A percentile compares a stretch with the other conserved stretches of the same genome.
These are phyloP conservation scores for Ornithoptera priamus DNA, from an alignment of 2,888 invertebrate genomes.

Conservation along the genomic window DNA sequence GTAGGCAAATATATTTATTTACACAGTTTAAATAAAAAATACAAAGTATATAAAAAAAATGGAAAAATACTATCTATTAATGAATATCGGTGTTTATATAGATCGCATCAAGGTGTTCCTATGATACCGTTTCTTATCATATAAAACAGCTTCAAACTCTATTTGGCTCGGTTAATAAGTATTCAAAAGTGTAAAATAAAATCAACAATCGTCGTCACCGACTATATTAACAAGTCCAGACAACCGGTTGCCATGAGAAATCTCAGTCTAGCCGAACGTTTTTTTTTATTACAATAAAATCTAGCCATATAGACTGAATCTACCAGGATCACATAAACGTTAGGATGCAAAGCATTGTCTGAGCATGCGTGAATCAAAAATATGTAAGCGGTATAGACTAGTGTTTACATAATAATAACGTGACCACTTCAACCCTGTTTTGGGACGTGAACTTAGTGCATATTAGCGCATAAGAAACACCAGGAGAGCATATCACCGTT, in stretches of 20 bases:
- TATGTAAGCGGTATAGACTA: neutral
- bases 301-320: constrained; percentile 10
- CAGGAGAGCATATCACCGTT: constrained; percentile 38
- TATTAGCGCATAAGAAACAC: constrained; percentile 38
- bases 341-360: neutral
- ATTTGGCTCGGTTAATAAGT: neutral
- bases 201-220: neutral
- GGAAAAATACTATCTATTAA: too few species aligned
- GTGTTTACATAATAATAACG: neutral
- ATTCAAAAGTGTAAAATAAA: neutral
- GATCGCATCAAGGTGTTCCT: too few species aligned
- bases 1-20: too few species aligned
- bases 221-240: neutral
- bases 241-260: too few species aligned
- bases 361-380: constrained; percentile 15
- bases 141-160: neutral
- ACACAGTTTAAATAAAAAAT: too few species aligned
- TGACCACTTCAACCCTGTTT: constrained; percentile 11
- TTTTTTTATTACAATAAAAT: neutral
- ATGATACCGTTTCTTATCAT: too few species aligned
- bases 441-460: constrained; percentile 34
- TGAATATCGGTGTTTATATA: too few species aligned
- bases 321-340: constrained; percentile 28
- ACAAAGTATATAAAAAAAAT: too few species aligned
- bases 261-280: neutral